Percentiles rank a stretch among this genome's conserved stretches.
Evolutionary conservation across 2,113 vertebrate genomes (phyloP).

Genomic region (Stigmatopora nigra): DNA sequence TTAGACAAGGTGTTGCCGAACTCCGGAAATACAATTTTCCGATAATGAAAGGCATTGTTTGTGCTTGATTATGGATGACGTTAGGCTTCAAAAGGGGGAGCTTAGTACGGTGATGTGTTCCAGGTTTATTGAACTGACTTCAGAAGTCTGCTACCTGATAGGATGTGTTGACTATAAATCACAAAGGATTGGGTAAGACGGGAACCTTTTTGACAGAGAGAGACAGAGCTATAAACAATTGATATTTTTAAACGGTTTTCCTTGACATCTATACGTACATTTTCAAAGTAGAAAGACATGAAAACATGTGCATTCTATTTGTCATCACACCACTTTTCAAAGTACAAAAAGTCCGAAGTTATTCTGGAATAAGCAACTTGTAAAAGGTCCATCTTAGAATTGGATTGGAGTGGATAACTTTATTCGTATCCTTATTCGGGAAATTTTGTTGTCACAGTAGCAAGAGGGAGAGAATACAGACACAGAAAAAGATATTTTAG

Average conservation of each 20-base stretch:
- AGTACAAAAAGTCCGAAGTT: background rate
- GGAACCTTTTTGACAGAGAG: background rate
- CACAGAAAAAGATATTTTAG: too few species aligned
- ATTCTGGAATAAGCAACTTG: background rate
- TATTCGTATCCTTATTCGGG: too few species aligned
- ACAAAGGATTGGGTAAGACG: slow-evolving; percentile 13
- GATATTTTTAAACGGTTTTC: too few species aligned
- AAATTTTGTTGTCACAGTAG: too few species aligned
- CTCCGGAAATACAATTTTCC: slow-evolving; percentile 54
- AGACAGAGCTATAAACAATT: slow-evolving; percentile 15
- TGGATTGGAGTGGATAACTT: too few species aligned
- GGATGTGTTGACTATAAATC: slow-evolving; percentile 31
- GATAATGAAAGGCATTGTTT: slow-evolving; percentile 15
- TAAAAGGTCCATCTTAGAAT: background rate
- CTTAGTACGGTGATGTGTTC: background rate
- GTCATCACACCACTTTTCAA: background rate
- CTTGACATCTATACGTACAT: too few species aligned
- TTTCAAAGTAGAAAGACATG: too few species aligned
- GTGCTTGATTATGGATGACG: background rate
- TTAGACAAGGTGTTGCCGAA: slow-evolving; percentile 58
- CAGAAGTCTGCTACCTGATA: slow-evolving; percentile 43
- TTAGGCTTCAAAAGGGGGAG: background rate
- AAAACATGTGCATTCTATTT: background rate
- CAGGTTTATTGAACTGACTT: slow-evolving; percentile 1
- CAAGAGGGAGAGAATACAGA: too few species aligned